Evolutionary conservation across 1,140 invertebrate genomes (phyloP).

Genomic region (Drosophila littoralis): DNA sequence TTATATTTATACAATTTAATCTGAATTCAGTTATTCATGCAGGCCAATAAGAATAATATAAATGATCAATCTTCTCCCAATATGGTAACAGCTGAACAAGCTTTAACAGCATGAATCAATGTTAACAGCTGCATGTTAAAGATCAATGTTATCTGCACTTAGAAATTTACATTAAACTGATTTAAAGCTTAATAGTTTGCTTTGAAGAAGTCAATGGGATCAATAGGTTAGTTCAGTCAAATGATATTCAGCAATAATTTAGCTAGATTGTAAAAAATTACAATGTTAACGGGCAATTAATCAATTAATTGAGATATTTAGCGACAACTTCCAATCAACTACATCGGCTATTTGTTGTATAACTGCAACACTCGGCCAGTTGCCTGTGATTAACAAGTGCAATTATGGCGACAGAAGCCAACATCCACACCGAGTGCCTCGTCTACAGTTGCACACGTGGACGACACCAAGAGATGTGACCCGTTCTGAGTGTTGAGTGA

Average conservation of each 20-base stretch:
- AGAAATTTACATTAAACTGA: background rate
- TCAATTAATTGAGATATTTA: conserved; percentile 41
- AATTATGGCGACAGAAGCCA: conserved; percentile 23
- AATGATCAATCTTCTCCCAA: background rate
- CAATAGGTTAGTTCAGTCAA: background rate
- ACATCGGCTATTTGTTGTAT: background rate
- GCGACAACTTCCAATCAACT: conserved; percentile 1
- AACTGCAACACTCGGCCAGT: background rate
- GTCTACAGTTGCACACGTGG: conserved; percentile 25
- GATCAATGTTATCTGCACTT: conserved; percentile 1
- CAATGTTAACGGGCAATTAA: conserved; percentile 12
- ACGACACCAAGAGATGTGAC: no score
- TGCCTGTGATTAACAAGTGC: conserved; percentile 8
- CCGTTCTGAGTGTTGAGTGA: conserved; percentile 10
- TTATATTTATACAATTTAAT: no score
- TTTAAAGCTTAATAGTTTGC: no score
- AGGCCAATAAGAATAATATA: no score
- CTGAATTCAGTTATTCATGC: no score
- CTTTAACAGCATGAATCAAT: background rate
- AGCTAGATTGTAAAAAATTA: background rate
- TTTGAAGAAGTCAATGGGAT: background rate
- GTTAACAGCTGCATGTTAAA: conserved; percentile 1
- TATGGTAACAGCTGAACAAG: background rate
- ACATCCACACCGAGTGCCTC: background rate
- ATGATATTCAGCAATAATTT: background rate